These are phyloP conservation scores for Phoxinus dragarum DNA, from an alignment of 2,797 vertebrate genomes.

Conservation along the genomic window DNA sequence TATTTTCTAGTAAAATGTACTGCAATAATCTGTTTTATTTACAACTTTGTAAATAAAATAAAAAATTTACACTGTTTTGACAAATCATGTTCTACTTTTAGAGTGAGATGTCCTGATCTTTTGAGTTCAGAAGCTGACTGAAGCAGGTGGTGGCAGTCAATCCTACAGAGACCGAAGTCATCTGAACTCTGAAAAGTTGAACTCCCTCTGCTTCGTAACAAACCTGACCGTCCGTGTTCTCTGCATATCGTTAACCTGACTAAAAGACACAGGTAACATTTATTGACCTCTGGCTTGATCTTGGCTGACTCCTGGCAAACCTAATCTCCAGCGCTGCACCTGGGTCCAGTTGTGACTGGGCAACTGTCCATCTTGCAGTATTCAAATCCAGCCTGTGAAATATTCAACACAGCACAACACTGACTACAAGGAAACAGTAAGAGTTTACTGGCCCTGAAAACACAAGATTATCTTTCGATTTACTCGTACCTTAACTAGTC, in stretches of 20 bases:
- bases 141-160: neutral
- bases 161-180: neutral
- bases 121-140: constrained; percentile 1
- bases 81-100: neutral
- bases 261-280: constrained; percentile 49
- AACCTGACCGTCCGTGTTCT: constrained; percentile 13
- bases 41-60: neutral
- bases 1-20: neutral
- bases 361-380: constrained; percentile 51
- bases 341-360: constrained; percentile 41
- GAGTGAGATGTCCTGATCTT: neutral
- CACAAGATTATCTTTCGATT: neutral
- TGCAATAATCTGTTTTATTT: neutral
- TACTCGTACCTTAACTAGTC: neutral
- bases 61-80: neutral
- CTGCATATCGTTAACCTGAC: constrained; percentile 67
- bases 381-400: constrained; percentile 63
- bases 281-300: constrained; percentile 38
- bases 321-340: constrained; percentile 19
- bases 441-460: constrained; percentile 13
- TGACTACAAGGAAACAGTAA: constrained; percentile 55
- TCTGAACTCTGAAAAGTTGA: constrained; percentile 14
- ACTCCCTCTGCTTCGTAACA: constrained; percentile 1
- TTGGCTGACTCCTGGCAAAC: constrained; percentile 22
- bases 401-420: constrained; percentile 61